Conservation (phyloP, 2,797 vertebrate species). For the Gephyroberyx darwinii region DNA sequence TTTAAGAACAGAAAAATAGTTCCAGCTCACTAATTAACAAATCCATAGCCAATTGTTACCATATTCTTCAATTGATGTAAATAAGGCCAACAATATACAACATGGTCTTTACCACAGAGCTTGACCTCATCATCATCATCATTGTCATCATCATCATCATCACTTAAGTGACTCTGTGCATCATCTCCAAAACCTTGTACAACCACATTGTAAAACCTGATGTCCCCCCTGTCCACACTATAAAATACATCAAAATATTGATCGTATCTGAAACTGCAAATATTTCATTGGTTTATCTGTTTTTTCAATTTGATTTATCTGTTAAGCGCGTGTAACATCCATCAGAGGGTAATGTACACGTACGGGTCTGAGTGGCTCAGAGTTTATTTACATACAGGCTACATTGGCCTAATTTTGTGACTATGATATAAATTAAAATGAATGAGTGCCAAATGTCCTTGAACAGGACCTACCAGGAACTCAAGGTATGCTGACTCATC, state of each 20-base stretch:
- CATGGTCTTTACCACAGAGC: conserved; percentile 29
- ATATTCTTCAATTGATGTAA: conserved; percentile 24
- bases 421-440: conserved; percentile 72
- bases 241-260: conserved; percentile 62
- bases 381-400: conserved; percentile 66
- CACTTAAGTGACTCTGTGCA: conserved; percentile 22
- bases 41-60: neutral
- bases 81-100: conserved; percentile 31
- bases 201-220: conserved; percentile 59
- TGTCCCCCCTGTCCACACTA: conserved; percentile 43
- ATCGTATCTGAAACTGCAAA: conserved; percentile 62
- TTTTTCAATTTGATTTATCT: conserved; percentile 47
- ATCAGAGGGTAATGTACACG: conserved; percentile 57
- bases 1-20: conserved; percentile 11
- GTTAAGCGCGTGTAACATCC: conserved; percentile 49
- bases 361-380: conserved; percentile 51
- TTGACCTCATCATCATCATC: conserved; percentile 35
- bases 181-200: conserved; percentile 1
- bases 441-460: conserved; percentile 81
- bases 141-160: conserved; percentile 42
- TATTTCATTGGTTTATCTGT: conserved; percentile 29
- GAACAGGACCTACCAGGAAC: conserved; percentile 59
- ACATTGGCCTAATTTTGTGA: conserved; percentile 75
- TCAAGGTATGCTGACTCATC: conserved; percentile 60
- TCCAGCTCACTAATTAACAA: conserved; percentile 1